Percentiles rank a stretch among this genome's conserved stretches.
phyloP scores from a whole-genome alignment of 2,113 vertebrate genomes.

The Oncorhynchus mykiss region DNA sequence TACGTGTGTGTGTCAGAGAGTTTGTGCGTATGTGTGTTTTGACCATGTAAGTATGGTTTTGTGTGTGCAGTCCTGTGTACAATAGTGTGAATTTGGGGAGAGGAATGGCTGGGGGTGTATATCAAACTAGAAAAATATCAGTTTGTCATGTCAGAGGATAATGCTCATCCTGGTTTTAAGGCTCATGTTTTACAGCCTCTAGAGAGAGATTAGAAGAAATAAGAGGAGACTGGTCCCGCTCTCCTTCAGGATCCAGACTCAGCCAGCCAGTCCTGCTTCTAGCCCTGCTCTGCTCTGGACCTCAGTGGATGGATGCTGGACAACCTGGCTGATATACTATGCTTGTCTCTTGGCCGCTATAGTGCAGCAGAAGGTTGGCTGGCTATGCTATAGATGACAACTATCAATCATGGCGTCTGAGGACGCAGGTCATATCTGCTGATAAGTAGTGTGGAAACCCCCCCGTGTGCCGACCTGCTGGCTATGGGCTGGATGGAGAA shows the following conservation, averaged over 20 bases:
- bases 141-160: constrained; percentile 35
- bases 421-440: constrained; percentile 72
- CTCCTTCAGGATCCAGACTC: background rate
- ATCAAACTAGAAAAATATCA: constrained; percentile 33
- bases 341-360: constrained; percentile 69
- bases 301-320: constrained; percentile 46
- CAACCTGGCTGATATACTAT: constrained; percentile 64
- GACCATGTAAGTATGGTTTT: constrained; percentile 24
- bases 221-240: background rate
- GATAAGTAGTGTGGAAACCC: constrained; percentile 79
- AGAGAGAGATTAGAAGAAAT: background rate
- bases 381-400: constrained; percentile 31
- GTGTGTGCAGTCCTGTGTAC: constrained; percentile 38
- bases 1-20: constrained; percentile 38
- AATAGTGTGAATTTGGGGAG: constrained; percentile 32
- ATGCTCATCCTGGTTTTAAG: constrained; percentile 20
- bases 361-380: constrained; percentile 66
- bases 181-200: background rate
- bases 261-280: background rate
- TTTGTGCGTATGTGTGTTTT: constrained; percentile 38
- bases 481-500: background rate
- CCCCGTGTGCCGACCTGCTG: constrained; percentile 63
- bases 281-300: constrained; percentile 11
- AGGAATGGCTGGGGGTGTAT: constrained; percentile 21
- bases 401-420: constrained; percentile 77